phyloP scores from a whole-genome alignment of 2,113 vertebrate species.

The Sorex araneus region DNA sequence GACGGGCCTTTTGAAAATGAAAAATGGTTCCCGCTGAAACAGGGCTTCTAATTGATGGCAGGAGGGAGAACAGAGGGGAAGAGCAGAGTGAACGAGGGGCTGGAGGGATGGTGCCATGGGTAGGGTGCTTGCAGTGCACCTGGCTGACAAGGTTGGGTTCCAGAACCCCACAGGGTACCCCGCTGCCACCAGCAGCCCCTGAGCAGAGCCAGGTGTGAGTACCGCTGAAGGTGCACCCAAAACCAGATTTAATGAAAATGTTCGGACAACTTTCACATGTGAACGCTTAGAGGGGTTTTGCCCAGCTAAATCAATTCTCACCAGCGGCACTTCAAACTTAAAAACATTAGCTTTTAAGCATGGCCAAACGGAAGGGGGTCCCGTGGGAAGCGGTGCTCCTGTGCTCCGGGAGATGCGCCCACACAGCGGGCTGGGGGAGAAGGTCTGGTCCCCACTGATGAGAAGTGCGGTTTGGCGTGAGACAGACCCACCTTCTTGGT shows the following conservation, averaged over 20 bases:
- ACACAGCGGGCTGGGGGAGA: not conserved
- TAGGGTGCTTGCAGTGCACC: too few relatives aligned
- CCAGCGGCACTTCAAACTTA: conserved; percentile 57
- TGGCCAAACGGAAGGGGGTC: not conserved
- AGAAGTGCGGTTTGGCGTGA: too few relatives aligned
- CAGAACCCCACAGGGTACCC: too few relatives aligned
- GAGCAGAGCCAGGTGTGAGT: too few relatives aligned
- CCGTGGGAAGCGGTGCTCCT: not conserved
- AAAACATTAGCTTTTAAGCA: not conserved
- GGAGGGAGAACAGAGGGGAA: conserved; percentile 60
- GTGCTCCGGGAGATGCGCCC: not conserved
- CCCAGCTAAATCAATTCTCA: conserved; percentile 55
- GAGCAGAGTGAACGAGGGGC: not conserved
- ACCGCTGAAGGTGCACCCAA: too few relatives aligned
- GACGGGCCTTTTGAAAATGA: conserved; percentile 75
- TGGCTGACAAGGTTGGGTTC: too few relatives aligned
- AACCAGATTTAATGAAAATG: conserved; percentile 73
- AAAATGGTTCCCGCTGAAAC: conserved; percentile 70
- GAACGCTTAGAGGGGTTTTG: conserved; percentile 35
- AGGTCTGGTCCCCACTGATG: too few relatives aligned
- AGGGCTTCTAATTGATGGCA: conserved; percentile 67
- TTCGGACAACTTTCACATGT: conserved; percentile 67
- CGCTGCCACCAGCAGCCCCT: too few relatives aligned
- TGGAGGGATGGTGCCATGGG: too few relatives aligned
- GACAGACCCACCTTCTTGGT: too few relatives aligned